Conservation (phyloP, 2,888 invertebrate genomes). For the Agonopterix alstromeriana region DNA sequence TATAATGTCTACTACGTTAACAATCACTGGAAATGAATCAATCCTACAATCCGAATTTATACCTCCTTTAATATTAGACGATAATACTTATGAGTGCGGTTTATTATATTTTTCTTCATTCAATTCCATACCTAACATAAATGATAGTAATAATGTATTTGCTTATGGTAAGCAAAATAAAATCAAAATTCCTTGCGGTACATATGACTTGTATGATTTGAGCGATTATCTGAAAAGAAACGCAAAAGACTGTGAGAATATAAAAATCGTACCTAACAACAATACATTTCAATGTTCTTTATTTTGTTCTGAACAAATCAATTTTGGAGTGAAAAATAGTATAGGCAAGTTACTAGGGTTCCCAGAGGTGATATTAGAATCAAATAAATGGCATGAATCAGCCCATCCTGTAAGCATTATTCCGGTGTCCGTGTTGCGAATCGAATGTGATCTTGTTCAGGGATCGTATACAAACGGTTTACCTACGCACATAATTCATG, state of each 20-base stretch:
- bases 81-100: slow-evolving; percentile 7
- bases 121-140: slow-evolving; percentile 6
- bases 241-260: neutral
- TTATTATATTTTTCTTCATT: slow-evolving; percentile 8
- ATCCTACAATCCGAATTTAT: neutral
- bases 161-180: slow-evolving; percentile 5
- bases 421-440: slow-evolving; percentile 3
- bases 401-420: slow-evolving; percentile 6
- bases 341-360: slow-evolving; percentile 4
- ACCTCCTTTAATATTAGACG: slow-evolving; percentile 3
- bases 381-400: slow-evolving; percentile 8
- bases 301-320: slow-evolving; percentile 1
- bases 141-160: slow-evolving; percentile 2
- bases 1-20: slow-evolving; percentile 2
- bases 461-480: slow-evolving; percentile 7
- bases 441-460: slow-evolving; percentile 6
- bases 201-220: slow-evolving; percentile 6
- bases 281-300: slow-evolving; percentile 2
- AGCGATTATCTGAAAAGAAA: slow-evolving; percentile 1
- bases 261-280: slow-evolving; percentile 1
- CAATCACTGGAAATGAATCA: slow-evolving; percentile 1
- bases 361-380: neutral
- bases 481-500: neutral
- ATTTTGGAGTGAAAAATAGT: slow-evolving; percentile 3
- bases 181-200: slow-evolving; percentile 5